phyloP scores from a whole-genome alignment of 2,888 invertebrate genomes.

The Rhodophaea formosa region DNA sequence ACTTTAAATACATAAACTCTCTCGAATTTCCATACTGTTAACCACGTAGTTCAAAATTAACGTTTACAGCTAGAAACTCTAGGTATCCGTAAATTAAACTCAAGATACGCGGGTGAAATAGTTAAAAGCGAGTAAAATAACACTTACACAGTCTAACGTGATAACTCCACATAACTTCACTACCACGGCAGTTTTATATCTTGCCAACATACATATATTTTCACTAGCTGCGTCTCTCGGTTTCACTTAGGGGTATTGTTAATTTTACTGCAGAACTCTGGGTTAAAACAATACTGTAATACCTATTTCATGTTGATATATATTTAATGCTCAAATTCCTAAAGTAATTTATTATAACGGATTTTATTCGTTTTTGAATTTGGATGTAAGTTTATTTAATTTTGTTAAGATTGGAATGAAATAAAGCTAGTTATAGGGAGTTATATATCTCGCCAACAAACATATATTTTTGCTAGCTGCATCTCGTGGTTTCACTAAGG shows the following conservation, averaged over 20 bases:
- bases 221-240: not conserved
- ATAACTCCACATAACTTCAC: conserved; percentile 7
- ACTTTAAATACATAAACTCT: not conserved
- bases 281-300: not conserved
- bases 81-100: not conserved
- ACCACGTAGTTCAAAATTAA: conserved; percentile 3
- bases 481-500: not conserved
- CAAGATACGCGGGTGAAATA: conserved; percentile 6
- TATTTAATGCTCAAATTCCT: no score
- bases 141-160: conserved; percentile 11
- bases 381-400: no score
- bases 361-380: no score
- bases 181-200: conserved; percentile 8
- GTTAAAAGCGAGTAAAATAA: conserved; percentile 12
- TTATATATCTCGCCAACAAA: conserved; percentile 10
- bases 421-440: no score
- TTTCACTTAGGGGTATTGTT: not conserved
- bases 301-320: no score
- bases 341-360: no score
- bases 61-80: not conserved
- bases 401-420: no score
- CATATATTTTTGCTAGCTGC: conserved; percentile 9
- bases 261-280: not conserved
- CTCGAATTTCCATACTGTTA: not conserved
- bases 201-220: conserved; percentile 8